These are phyloP conservation scores for Cactoblastis cactorum DNA, from an alignment of 2,888 invertebrate genomes.

Conservation along the genomic window DNA sequence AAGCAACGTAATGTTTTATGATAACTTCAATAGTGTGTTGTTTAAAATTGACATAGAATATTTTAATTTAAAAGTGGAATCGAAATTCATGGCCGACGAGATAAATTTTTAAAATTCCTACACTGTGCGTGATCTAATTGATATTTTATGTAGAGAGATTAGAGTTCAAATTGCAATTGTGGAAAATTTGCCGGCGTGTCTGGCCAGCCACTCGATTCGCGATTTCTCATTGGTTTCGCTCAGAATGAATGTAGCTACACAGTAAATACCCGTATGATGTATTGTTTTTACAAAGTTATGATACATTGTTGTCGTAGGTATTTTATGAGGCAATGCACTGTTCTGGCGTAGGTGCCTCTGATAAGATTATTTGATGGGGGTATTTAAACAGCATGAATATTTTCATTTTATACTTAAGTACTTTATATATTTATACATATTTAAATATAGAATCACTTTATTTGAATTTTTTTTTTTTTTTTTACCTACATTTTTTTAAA, in stretches of 20 bases:
- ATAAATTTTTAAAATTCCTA: constrained; percentile 27
- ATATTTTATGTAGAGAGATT: not conserved
- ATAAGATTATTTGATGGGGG: not conserved
- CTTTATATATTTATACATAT: too few species aligned
- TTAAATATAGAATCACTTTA: too few species aligned
- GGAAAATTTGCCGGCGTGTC: constrained; percentile 18
- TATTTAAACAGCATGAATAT: not conserved
- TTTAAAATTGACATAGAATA: constrained; percentile 3
- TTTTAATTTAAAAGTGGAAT: constrained; percentile 21
- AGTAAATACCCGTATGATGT: too few species aligned
- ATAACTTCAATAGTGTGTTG: constrained; percentile 1
- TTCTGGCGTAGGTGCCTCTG: not conserved
- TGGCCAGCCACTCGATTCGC: constrained; percentile 14
- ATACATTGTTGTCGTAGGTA: not conserved
- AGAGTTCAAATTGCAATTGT: constrained; percentile 9
- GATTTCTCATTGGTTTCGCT: constrained; percentile 19
- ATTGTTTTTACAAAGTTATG: not conserved
- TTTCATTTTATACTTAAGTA: not conserved
- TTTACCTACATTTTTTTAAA: too few species aligned
- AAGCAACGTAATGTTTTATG: not conserved
- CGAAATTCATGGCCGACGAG: constrained; percentile 37
- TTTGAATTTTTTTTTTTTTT: too few species aligned
- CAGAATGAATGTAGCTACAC: not conserved
- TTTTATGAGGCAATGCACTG: constrained; percentile 2
- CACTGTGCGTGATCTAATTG: not conserved